Percentiles rank a stretch among this genome's conserved stretches.
phyloP scores from a whole-genome alignment of 1,140 invertebrate species.

The Alviniconcha marisindica region DNA sequence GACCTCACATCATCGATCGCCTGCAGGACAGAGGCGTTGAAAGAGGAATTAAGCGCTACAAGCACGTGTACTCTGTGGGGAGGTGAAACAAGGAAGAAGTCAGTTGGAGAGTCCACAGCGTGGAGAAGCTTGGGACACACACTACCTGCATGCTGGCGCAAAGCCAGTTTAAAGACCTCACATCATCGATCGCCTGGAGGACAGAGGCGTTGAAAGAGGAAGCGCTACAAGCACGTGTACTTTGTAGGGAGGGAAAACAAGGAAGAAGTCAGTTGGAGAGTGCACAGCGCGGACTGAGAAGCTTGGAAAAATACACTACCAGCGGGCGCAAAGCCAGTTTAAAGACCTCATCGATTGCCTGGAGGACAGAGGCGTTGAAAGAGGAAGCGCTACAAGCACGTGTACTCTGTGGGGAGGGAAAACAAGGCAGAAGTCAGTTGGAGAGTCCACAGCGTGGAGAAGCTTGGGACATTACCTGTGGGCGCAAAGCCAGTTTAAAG shows the following conservation, averaged over 20 bases:
- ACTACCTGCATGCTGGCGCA: background rate
- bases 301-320: background rate
- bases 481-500: background rate
- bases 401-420: background rate
- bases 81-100: background rate
- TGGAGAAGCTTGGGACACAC: background rate
- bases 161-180: background rate
- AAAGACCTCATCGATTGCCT: background rate
- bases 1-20: background rate
- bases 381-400: background rate
- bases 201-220: too few species aligned
- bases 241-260: background rate
- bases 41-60: background rate
- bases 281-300: background rate
- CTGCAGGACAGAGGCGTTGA: too few species aligned
- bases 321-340: background rate
- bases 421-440: background rate
- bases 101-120: background rate
- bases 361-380: too few species aligned
- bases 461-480: background rate
- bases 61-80: background rate
- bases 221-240: conserved; percentile 1
- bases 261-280: background rate
- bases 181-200: background rate
- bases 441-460: background rate